Conservation (phyloP, 2,113 vertebrate genomes). For the Corythornis cristatus region DNA sequence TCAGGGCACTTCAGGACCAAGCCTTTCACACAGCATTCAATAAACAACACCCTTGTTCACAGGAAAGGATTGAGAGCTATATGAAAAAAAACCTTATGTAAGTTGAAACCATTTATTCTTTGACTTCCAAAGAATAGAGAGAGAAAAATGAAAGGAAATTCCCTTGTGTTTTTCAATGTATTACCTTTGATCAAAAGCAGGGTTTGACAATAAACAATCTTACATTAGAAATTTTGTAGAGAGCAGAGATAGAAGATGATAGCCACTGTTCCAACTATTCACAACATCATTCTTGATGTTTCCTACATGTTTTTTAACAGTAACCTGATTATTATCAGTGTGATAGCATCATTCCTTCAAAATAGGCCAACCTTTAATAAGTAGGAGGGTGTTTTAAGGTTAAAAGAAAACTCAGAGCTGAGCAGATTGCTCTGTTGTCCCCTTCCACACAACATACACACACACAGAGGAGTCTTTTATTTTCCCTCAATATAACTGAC, state of each 20-base stretch:
- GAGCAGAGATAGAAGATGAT: background rate
- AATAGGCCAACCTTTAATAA: background rate
- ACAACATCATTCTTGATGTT: background rate
- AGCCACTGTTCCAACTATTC: background rate
- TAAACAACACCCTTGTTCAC: background rate
- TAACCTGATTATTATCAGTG: background rate
- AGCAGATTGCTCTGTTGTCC: background rate
- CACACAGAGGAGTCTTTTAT: background rate
- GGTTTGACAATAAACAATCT: background rate
- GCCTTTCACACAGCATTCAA: background rate
- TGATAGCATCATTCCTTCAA: constrained; percentile 36
- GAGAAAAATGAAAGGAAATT: background rate
- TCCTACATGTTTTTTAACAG: background rate
- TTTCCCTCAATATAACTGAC: background rate
- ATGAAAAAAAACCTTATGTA: background rate
- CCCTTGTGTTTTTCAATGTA: background rate
- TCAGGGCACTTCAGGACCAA: background rate
- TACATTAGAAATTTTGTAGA: background rate
- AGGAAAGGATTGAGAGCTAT: background rate
- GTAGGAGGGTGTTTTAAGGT: background rate
- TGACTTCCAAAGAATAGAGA: background rate
- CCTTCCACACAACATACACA: background rate
- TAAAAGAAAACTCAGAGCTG: constrained; percentile 30
- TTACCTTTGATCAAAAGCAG: background rate
- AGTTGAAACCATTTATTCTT: background rate